Conservation (phyloP, 2,113 vertebrate genomes). For the Psophia crepitans region DNA sequence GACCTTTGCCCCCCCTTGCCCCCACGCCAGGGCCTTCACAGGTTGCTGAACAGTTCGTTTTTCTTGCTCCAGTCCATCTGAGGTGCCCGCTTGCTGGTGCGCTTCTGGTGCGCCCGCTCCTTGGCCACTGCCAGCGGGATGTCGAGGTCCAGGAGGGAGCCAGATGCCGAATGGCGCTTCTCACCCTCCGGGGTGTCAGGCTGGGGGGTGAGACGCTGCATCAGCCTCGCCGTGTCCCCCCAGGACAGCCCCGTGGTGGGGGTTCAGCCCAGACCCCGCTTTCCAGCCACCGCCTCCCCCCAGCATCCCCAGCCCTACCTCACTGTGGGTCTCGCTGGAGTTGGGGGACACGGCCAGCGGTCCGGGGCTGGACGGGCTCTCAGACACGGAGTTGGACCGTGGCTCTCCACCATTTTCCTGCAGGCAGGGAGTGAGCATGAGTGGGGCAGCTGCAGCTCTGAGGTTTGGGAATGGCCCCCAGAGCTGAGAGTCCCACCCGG, state of each 20-base stretch:
- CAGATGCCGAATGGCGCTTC: conserved; percentile 42
- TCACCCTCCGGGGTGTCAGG: conserved; percentile 43
- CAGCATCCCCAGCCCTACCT: conserved; percentile 48
- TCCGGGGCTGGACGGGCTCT: conserved; percentile 32
- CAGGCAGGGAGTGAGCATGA: not conserved
- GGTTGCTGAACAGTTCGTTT: conserved; percentile 96
- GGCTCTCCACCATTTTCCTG: conserved; percentile 54
- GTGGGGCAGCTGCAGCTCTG: not conserved
- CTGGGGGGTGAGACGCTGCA: not conserved
- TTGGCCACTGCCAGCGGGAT: conserved; percentile 91
- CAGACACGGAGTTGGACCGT: not conserved
- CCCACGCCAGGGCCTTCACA: conserved; percentile 69
- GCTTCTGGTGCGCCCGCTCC: conserved; percentile 91
- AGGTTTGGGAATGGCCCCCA: not conserved
- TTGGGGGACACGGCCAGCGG: not conserved
- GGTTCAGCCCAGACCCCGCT: not conserved
- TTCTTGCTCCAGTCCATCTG: conserved; percentile 99
- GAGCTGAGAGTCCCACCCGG: not conserved
- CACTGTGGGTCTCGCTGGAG: conserved; percentile 26
- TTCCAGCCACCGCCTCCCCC: not conserved
- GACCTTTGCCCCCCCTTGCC: not conserved
- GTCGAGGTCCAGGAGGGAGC: conserved; percentile 80
- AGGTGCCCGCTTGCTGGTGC: conserved; percentile 90
- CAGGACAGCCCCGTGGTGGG: fast-evolving
- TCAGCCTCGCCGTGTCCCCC: not conserved